Percentiles rank a stretch among this genome's conserved stretches.
Conservation (phyloP, 2,888 invertebrate genomes). For the Melinaea marsaeus region DNA sequence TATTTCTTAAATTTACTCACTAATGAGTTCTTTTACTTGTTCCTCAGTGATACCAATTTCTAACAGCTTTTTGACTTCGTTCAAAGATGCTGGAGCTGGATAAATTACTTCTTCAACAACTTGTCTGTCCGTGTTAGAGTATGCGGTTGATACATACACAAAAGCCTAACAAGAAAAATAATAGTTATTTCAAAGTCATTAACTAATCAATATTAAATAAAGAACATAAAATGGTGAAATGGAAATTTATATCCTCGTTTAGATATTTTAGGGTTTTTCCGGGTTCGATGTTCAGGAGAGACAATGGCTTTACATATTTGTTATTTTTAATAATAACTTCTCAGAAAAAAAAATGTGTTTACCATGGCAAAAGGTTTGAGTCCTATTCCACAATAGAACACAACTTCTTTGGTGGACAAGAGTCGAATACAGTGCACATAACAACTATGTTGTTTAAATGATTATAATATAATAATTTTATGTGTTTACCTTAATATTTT, state of each 20-base stretch:
- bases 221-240: background rate
- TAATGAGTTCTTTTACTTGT: slow-evolving; percentile 33
- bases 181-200: background rate
- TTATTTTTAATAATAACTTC: too few relatives aligned
- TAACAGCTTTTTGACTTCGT: slow-evolving; percentile 34
- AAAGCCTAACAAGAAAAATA: slow-evolving; percentile 31
- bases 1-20: slow-evolving; percentile 30
- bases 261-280: too few relatives aligned
- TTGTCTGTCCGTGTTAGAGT: slow-evolving; percentile 29
- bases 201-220: background rate
- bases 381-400: background rate
- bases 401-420: too few relatives aligned
- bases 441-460: too few relatives aligned
- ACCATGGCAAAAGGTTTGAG: background rate
- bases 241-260: background rate
- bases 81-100: slow-evolving; percentile 31
- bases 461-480: too few relatives aligned
- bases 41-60: slow-evolving; percentile 27
- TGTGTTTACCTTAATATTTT: slow-evolving; percentile 39
- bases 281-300: too few relatives aligned
- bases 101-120: slow-evolving; percentile 35
- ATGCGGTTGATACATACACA: slow-evolving; percentile 38
- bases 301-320: too few relatives aligned
- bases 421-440: too few relatives aligned
- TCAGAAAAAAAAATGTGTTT: too few relatives aligned